Conservation (phyloP, 2,113 vertebrate species). For the Chloropsis hardwickii region DNA sequence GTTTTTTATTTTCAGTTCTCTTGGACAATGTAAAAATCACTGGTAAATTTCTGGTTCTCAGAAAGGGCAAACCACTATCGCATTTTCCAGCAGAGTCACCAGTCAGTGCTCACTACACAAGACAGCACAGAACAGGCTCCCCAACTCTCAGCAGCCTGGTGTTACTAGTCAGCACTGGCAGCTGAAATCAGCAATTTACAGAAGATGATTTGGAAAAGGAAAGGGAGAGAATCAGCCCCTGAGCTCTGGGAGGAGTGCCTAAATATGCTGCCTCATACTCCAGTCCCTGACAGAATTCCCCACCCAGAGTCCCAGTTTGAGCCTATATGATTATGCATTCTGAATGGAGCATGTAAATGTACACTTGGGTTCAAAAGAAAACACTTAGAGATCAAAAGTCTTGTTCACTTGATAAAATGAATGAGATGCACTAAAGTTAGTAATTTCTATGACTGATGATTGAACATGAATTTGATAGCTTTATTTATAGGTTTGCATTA, state of each 20-base stretch:
- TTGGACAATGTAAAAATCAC: not conserved
- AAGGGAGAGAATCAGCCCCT: not conserved
- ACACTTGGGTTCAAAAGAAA: not conserved
- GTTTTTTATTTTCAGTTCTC: not conserved
- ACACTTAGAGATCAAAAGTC: not conserved
- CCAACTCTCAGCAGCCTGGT: not conserved
- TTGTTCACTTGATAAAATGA: not conserved
- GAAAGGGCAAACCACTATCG: not conserved
- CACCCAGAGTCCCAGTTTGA: not conserved
- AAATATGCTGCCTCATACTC: not conserved
- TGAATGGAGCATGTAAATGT: not conserved
- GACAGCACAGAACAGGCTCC: not conserved
- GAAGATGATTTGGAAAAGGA: not conserved
- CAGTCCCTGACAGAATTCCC: not conserved
- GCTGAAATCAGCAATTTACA: not conserved
- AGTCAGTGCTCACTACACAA: not conserved
- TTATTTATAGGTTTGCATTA: conserved; percentile 48
- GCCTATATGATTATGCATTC: not conserved
- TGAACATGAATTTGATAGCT: not conserved
- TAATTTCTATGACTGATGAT: not conserved
- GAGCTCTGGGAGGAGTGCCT: not conserved
- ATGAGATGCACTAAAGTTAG: not conserved
- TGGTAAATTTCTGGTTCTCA: not conserved
- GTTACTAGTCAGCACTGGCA: not conserved
- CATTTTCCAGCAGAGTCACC: not conserved